Evolutionary conservation across 2,888 invertebrate genomes (phyloP).

Genomic region (Dione vanillae): DNA sequence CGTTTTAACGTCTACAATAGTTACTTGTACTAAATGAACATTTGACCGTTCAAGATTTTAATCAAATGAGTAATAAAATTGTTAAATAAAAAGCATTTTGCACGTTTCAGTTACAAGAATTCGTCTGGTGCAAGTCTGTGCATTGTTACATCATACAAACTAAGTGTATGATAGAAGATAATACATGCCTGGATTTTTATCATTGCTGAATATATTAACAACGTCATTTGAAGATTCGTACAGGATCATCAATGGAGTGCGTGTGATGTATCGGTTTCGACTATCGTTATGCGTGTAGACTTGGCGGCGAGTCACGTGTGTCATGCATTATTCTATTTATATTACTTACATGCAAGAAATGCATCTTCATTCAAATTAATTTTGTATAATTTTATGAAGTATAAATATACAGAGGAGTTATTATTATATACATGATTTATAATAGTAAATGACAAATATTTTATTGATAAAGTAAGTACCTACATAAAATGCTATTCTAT

Average conservation of each 20-base stretch:
- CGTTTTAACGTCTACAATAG: background rate
- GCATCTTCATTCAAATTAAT: slow-evolving; percentile 50
- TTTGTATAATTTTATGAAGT: slow-evolving; percentile 7
- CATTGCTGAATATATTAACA: slow-evolving; percentile 60
- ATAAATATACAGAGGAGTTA: background rate
- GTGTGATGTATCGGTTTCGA: slow-evolving; percentile 41
- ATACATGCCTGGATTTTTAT: slow-evolving; percentile 48
- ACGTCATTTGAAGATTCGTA: slow-evolving; percentile 50
- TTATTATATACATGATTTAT: background rate
- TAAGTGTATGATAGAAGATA: slow-evolving; percentile 45
- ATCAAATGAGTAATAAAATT: background rate
- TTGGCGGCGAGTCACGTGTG: slow-evolving; percentile 58
- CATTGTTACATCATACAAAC: slow-evolving; percentile 73
- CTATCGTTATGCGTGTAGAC: slow-evolving; percentile 51
- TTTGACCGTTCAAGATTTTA: background rate
- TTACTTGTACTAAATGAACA: background rate
- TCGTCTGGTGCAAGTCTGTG: slow-evolving; percentile 71
- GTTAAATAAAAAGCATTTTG: slow-evolving; percentile 24
- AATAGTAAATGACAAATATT: no score
- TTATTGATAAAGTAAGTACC: no score
- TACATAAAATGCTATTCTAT: no score
- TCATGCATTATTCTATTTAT: slow-evolving; percentile 53
- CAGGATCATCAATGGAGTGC: slow-evolving; percentile 62
- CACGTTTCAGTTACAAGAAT: slow-evolving; percentile 53
- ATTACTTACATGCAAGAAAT: slow-evolving; percentile 60